Base-by-base conservation (phyloP, 1,140 invertebrate species). In the Bombus impatiens region DNA sequence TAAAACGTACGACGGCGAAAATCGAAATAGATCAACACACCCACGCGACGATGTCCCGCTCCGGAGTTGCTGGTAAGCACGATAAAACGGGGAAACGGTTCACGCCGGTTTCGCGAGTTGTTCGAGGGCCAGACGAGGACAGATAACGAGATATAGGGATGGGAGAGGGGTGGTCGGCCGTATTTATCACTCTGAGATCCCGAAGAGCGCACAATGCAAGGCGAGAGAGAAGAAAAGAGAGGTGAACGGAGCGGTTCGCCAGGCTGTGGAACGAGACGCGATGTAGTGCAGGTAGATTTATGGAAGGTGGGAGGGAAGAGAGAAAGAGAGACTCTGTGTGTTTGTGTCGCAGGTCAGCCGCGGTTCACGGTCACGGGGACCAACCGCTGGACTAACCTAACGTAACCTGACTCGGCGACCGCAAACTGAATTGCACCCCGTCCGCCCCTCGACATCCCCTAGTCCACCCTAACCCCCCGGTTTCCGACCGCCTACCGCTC, bases 311-410 rank as follows among this genome's bases (percentile, higher is more conserved):
- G 86, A 93, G 93, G 89, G 90, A 90, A 91, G 90, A n/a, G 57
- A 79, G 57, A 65, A 44, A 67, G 62, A 77, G 37, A 32, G 40
- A 72, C 40, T 42, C 67, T 59, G 80, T 84, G 90, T 92, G 93
- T 94, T 92, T 93, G 93, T 94, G 94, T 94, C 93, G 93, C 93
- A 93, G 94, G 94, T 94, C 94, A 94, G 92, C 87, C 88, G 87
- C 87, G 93, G 94, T 95, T 95, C 94, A 95, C 93, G 94, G 94
- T 94, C 94, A 94, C 91, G 91, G 78, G 90, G 90, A 93, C 92
- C 90, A 91, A 93, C 87, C 89, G 84, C 89, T 87, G 91, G 89
- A 92, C 92, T 90, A 91, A 91, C 89, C 89, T 87, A 87, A 91
- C 86, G 82, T 88, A 81, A 90, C 82, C 87, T 84, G 80, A 90